Evolutionary conservation across 2,113 vertebrate species (phyloP).

Genomic region (Notechis scutatus): DNA sequence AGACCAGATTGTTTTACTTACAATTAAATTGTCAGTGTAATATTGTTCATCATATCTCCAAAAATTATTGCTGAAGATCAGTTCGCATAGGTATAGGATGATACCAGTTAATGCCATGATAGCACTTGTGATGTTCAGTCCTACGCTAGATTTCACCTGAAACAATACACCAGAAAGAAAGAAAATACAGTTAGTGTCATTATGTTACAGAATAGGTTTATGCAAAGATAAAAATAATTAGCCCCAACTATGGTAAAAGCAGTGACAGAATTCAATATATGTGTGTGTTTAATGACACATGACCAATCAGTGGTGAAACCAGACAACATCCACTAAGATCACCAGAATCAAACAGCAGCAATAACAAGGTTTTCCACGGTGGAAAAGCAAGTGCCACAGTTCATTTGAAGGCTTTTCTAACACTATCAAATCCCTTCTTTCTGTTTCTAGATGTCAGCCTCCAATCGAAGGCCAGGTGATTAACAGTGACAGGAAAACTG

Average conservation of each 20-base stretch:
- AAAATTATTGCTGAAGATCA: neutral
- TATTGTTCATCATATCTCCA: accelerated
- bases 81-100: neutral
- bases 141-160: neutral
- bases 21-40: no score
- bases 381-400: neutral
- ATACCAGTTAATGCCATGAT: neutral
- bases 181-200: neutral
- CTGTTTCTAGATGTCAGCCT: neutral
- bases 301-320: neutral
- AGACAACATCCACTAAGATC: neutral
- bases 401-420: neutral
- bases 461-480: neutral
- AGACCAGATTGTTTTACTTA: neutral
- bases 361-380: accelerated
- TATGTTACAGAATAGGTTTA: neutral
- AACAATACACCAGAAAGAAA: neutral
- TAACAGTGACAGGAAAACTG: neutral
- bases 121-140: neutral
- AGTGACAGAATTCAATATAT: neutral
- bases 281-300: neutral
- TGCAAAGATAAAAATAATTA: neutral
- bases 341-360: neutral
- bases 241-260: neutral
- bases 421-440: neutral